These are phyloP conservation scores for Pandion haliaetus DNA, from an alignment of 2,113 vertebrate genomes.

Conservation along the genomic window DNA sequence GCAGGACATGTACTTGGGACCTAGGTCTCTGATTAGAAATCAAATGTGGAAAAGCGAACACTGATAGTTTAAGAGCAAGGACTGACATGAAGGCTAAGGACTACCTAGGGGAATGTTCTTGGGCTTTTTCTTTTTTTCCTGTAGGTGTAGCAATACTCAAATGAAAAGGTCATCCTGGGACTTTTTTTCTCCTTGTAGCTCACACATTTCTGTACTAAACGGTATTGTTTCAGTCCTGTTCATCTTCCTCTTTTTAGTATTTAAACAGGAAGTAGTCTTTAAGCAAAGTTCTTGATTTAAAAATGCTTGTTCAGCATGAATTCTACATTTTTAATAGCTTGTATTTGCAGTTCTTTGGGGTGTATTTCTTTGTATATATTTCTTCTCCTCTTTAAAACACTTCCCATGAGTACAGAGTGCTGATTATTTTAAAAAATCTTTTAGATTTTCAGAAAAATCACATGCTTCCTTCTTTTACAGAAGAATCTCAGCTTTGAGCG, in stretches of 20 bases:
- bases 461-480: not conserved
- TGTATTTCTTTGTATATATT: not conserved
- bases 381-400: not conserved
- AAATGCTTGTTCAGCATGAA: not conserved
- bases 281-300: not conserved
- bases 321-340: not conserved
- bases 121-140: not conserved
- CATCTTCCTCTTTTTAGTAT: not conserved
- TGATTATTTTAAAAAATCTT: not conserved
- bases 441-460: not conserved
- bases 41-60: accelerated
- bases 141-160: not conserved
- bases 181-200: not conserved
- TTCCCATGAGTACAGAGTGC: not conserved
- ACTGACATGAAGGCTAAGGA: not conserved
- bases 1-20: not conserved
- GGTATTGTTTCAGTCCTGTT: not conserved
- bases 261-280: not conserved
- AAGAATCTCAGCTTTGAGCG: not conserved
- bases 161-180: not conserved
- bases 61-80: not conserved
- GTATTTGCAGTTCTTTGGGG: not conserved
- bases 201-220: not conserved
- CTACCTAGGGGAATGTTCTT: not conserved
- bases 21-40: not conserved